A percentile compares a stretch with the other conserved stretches of the same genome.
These are phyloP conservation scores for Upupa epops DNA, from an alignment of 2,113 vertebrate genomes.

Conservation along the genomic window DNA sequence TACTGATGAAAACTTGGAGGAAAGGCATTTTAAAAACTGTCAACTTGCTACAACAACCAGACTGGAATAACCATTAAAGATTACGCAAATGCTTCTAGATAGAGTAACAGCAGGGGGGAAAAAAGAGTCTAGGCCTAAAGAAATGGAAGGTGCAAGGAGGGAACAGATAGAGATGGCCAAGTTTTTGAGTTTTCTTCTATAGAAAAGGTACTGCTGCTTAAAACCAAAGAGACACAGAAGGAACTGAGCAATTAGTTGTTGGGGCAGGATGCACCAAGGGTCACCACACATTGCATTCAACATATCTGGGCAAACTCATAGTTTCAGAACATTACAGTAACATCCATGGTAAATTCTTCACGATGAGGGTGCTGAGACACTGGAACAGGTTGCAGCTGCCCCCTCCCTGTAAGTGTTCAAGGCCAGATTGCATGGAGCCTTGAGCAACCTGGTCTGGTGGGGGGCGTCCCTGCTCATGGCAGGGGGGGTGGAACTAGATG, in stretches of 20 bases:
- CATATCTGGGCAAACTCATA: neutral
- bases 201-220: neutral
- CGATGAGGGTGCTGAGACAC: no score
- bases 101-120: neutral
- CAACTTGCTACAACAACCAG: neutral
- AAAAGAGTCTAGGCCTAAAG: neutral
- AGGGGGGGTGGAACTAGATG: no score
- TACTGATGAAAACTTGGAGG: neutral
- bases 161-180: neutral
- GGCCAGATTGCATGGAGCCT: no score
- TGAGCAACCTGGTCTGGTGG: no score
- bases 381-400: no score
- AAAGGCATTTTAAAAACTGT: neutral
- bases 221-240: neutral
- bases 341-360: no score
- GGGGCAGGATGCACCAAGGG: neutral
- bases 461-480: no score
- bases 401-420: no score
- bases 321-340: neutral
- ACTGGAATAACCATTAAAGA: neutral
- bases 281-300: neutral
- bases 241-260: neutral
- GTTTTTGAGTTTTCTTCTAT: neutral
- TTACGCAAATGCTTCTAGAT: neutral
- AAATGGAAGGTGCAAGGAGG: fast-evolving